phyloP scores from a whole-genome alignment of 2,113 vertebrate genomes.

The Alouatta palliata region DNA sequence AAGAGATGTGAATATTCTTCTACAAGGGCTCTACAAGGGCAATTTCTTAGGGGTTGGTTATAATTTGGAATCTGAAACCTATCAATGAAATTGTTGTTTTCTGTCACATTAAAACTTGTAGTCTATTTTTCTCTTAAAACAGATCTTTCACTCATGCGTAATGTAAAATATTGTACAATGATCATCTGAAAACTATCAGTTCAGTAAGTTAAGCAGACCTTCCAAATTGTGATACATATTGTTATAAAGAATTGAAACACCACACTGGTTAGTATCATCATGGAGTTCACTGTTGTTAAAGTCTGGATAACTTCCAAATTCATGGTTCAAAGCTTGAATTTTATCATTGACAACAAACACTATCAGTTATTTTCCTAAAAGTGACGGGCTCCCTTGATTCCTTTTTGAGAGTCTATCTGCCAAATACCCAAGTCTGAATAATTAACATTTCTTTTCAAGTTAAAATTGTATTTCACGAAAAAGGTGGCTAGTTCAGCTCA shows the following conservation, averaged over 20 bases:
- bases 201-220: neutral
- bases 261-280: neutral
- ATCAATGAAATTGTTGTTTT: neutral
- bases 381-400: conserved; percentile 9
- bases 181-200: neutral
- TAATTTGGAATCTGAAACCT: neutral
- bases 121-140: neutral
- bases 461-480: neutral
- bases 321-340: neutral
- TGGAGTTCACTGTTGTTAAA: neutral
- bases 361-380: neutral
- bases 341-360: neutral
- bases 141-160: neutral
- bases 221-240: neutral
- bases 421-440: neutral
- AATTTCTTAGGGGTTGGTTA: neutral
- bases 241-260: neutral
- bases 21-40: neutral
- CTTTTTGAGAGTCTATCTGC: neutral
- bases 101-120: neutral
- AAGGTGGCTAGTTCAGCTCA: neutral
- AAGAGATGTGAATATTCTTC: neutral
- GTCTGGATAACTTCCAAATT: neutral
- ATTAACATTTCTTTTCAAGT: neutral
- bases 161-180: neutral